These are phyloP conservation scores for Sycophila texana DNA, from an alignment of 2,888 invertebrate genomes.

Conservation along the genomic window DNA sequence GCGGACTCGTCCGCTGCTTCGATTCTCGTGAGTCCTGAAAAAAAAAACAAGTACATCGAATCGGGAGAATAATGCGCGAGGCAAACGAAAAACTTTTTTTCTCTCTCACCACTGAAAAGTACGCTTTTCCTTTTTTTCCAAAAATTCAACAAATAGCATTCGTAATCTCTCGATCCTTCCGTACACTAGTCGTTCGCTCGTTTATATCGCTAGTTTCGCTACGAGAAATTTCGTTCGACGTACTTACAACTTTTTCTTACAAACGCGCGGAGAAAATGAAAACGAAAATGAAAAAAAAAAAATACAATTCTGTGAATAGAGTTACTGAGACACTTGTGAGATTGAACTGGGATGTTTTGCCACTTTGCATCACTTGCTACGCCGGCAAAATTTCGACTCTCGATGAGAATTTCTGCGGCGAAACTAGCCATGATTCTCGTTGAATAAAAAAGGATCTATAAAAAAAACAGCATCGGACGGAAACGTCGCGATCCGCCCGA, in stretches of 20 bases:
- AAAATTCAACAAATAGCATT: slow-evolving; percentile 53
- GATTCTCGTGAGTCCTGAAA: slow-evolving; percentile 46
- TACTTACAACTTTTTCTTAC: slow-evolving; percentile 6
- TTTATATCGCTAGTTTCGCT: slow-evolving; percentile 51
- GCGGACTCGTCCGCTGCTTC: slow-evolving; percentile 33
- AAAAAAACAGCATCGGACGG: slow-evolving; percentile 54
- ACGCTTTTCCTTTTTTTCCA: slow-evolving; percentile 23
- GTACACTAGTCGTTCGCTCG: slow-evolving; percentile 46
- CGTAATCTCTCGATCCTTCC: slow-evolving; percentile 47
- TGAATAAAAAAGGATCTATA: slow-evolving; percentile 57
- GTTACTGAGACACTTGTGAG: background rate
- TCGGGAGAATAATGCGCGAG: slow-evolving; percentile 40
- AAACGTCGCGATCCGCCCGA: slow-evolving; percentile 51
- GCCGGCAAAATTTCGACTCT: slow-evolving; percentile 15
- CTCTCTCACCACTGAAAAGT: slow-evolving; percentile 17
- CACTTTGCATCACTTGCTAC: background rate
- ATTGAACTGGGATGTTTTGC: slow-evolving; percentile 8
- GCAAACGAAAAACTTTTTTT: slow-evolving; percentile 38
- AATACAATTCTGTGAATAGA: slow-evolving; percentile 27
- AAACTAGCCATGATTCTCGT: slow-evolving; percentile 51
- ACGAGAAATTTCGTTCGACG: slow-evolving; percentile 36
- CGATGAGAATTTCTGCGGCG: slow-evolving; percentile 36
- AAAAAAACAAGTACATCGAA: slow-evolving; percentile 50
- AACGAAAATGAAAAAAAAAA: slow-evolving; percentile 20
- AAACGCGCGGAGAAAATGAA: slow-evolving; percentile 3